Conservation (phyloP, 2,113 vertebrate genomes). For the Zosterops hypoxanthus region DNA sequence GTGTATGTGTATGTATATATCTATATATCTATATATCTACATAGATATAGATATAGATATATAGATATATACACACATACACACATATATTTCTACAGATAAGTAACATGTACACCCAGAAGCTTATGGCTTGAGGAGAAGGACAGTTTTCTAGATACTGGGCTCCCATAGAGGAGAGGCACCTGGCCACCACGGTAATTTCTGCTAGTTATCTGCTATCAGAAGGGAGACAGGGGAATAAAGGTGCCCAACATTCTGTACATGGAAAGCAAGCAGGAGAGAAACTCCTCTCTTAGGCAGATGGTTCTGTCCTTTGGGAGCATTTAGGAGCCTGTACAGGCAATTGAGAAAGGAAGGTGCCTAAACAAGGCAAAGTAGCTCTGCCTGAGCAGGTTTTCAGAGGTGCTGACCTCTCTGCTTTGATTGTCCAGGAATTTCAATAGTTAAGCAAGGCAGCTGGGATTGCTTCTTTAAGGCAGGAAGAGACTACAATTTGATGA, state of each 20-base stretch:
- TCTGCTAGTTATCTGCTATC: not conserved
- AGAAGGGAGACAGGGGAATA: not conserved
- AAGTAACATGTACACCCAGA: not conserved
- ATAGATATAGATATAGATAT: too few relatives aligned
- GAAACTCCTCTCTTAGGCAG: not conserved
- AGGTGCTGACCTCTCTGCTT: not conserved
- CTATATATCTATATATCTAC: not conserved
- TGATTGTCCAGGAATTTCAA: not conserved
- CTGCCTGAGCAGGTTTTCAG: not conserved
- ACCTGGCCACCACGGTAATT: not conserved
- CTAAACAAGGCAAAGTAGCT: not conserved
- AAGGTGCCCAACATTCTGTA: not conserved
- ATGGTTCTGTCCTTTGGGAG: slow-evolving; percentile 6
- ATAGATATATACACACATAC: too few relatives aligned
- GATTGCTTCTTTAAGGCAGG: slow-evolving; percentile 3
- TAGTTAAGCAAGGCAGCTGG: not conserved
- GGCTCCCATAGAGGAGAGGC: not conserved
- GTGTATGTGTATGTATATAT: too few relatives aligned
- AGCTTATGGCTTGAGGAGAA: not conserved
- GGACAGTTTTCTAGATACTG: not conserved
- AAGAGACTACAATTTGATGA: slow-evolving; percentile 29
- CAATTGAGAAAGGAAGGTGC: slow-evolving; percentile 16
- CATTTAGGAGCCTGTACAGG: not conserved
- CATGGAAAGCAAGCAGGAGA: not conserved
- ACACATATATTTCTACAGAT: not conserved